Base-by-base conservation (phyloP, 92 coral and sea anemone genomes). In the Epizoanthus illoricatus region DNA sequence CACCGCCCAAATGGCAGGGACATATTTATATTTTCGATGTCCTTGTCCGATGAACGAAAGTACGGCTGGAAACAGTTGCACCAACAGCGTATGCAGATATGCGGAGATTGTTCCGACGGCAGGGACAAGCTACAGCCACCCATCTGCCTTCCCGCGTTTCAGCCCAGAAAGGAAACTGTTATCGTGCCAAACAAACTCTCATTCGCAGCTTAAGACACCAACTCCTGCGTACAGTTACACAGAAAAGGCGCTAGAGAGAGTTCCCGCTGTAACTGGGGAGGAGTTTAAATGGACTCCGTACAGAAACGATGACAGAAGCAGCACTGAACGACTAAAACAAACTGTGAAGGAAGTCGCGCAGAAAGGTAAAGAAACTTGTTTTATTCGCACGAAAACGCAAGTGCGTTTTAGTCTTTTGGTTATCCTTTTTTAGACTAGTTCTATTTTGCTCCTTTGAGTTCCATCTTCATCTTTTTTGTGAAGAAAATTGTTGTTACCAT, bases 1-100 rank as follows among this genome's bases (percentile, higher is more conserved):
- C 0, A 64, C 39, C 5, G 57, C 20, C 47, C 59, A 67, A 16
- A 91, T 91, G 95, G 71, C 94, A 16, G 86, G 88, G 15, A 90
- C 91, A 16, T 90, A 85, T 57, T 85, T 86, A 7, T 92, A 90
- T 71, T 92, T 88, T 84, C 87, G 92, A 10, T 90, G 92, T 5
- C 97, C 94, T 52, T 92, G 97, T 59, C 90, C 94, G 18, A 84
- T 93, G 7, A 84, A 76, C 58, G 97, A 92, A 41, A 42, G 18
- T 58, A 20, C 60, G 18, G 43, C 71, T 0, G 71, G 71, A 42
- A 42, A 43, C 0, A 45, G 36, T 20, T 92, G 97, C 69, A 88
- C 87, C 52, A 93, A 87, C 10, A 63, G 89, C 1, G 78, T 88
- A 58, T 90, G 97, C 45, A 84, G 94, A 73, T 92, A 92, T 41